phyloP scores from a whole-genome alignment of 2,797 vertebrate species.

The Sebastiscus tertius region DNA sequence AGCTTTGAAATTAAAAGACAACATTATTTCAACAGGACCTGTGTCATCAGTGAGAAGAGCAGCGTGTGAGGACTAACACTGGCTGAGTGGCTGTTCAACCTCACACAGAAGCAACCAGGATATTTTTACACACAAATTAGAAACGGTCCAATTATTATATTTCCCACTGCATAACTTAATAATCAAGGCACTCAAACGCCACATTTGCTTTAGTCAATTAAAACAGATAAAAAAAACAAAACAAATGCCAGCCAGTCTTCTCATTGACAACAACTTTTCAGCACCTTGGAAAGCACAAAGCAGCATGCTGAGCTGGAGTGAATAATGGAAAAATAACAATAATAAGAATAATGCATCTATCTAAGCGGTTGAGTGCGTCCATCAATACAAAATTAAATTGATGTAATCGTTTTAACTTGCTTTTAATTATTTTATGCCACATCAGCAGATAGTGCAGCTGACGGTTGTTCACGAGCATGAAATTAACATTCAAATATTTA shows the following conservation, averaged over 20 bases:
- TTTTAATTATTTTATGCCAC: conserved; percentile 75
- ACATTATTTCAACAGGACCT: conserved; percentile 59
- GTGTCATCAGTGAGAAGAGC: conserved; percentile 40
- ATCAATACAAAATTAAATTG: conserved; percentile 75
- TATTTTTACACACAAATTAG: conserved; percentile 56
- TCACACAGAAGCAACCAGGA: conserved; percentile 18
- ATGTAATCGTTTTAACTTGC: conserved; percentile 68
- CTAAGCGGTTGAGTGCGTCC: conserved; percentile 54
- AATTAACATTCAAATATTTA: conserved; percentile 73
- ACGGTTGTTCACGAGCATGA: conserved; percentile 62
- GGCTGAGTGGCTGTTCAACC: conserved; percentile 25
- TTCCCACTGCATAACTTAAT: conserved; percentile 5
- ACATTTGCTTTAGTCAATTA: conserved; percentile 6
- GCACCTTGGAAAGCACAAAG: conserved; percentile 53
- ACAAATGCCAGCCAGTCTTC: conserved; percentile 2
- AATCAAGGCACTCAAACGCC: conserved; percentile 15
- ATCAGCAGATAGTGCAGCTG: conserved; percentile 67
- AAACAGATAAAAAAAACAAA: conserved; percentile 12
- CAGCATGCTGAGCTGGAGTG: conserved; percentile 22
- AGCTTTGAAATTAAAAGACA: conserved; percentile 60
- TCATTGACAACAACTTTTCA: conserved; percentile 60
- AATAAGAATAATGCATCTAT: conserved; percentile 30
- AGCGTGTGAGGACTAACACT: conserved; percentile 18
- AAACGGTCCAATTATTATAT: conserved; percentile 40
- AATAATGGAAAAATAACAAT: conserved; percentile 32